These are phyloP conservation scores for Philereme transversata DNA, from an alignment of 2,888 invertebrate species.

Conservation along the genomic window DNA sequence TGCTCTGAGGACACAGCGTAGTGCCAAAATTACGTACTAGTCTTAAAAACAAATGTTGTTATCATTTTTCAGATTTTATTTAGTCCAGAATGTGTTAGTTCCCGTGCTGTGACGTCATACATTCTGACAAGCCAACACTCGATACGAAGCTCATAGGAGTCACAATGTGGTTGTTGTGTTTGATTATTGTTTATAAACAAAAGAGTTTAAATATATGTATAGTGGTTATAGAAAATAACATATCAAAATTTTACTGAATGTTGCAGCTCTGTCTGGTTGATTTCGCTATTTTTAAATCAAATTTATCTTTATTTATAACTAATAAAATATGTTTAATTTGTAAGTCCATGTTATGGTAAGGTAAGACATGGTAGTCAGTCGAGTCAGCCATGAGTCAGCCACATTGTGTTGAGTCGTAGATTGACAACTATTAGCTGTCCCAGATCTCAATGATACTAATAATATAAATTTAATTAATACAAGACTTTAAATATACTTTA, in stretches of 20 bases:
- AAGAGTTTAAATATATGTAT: slow-evolving; percentile 37
- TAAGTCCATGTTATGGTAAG: slow-evolving; percentile 36
- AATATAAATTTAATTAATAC: slow-evolving; percentile 33
- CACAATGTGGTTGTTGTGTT: slow-evolving; percentile 63
- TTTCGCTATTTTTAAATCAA: slow-evolving; percentile 24
- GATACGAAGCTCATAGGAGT: slow-evolving; percentile 51
- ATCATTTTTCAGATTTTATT: slow-evolving; percentile 84
- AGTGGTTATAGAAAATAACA: slow-evolving; percentile 39
- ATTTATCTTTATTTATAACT: slow-evolving; percentile 24
- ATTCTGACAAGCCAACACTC: slow-evolving; percentile 79
- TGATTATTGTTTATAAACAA: slow-evolving; percentile 41
- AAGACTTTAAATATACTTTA: slow-evolving; percentile 33
- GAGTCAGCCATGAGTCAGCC: slow-evolving; percentile 31
- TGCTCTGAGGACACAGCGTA: slow-evolving; percentile 72
- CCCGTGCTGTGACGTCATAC: slow-evolving; percentile 77
- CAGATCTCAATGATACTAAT: slow-evolving; percentile 42
- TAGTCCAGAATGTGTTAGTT: slow-evolving; percentile 83
- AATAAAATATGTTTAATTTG: slow-evolving; percentile 30
- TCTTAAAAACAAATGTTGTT: slow-evolving; percentile 81
- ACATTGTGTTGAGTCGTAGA: slow-evolving; percentile 42
- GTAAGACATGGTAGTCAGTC: slow-evolving; percentile 25
- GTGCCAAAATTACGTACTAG: slow-evolving; percentile 84
- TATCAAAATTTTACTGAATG: slow-evolving; percentile 39
- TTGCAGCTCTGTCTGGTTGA: slow-evolving; percentile 31
- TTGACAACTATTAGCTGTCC: slow-evolving; percentile 52